Conservation (phyloP, 1,140 invertebrate genomes). For the Bombus superbus region DNA sequence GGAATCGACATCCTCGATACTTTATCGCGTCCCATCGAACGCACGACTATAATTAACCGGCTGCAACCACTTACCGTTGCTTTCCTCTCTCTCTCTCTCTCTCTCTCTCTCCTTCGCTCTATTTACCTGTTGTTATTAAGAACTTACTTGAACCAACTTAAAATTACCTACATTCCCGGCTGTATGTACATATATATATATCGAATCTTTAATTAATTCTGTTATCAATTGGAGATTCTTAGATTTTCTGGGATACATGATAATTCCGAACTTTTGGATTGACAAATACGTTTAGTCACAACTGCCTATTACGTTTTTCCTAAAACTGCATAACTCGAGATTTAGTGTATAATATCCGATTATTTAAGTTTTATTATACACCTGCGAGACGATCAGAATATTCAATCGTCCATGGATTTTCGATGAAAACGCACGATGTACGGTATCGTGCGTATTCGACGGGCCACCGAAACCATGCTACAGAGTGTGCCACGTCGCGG, state of each 20-base stretch:
- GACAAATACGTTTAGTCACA: not conserved
- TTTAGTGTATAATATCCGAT: too few species aligned
- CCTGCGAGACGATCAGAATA: not conserved
- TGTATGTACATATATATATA: too few species aligned
- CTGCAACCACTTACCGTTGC: not conserved
- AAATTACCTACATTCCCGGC: too few species aligned
- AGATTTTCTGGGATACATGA: too few species aligned
- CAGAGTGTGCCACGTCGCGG: not conserved
- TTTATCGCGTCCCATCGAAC: not conserved
- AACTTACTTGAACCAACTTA: not conserved
- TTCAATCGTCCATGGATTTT: not conserved
- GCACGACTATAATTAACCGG: slow-evolving; percentile 7
- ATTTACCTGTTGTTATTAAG: not conserved
- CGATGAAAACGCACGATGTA: not conserved
- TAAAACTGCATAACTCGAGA: not conserved
- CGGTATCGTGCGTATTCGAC: slow-evolving; percentile 11
- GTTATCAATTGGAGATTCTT: too few species aligned
- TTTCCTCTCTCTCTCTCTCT: too few species aligned
- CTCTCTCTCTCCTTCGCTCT: not conserved
- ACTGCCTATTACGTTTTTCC: not conserved
- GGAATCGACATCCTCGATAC: slow-evolving; percentile 5
- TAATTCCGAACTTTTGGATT: too few species aligned
- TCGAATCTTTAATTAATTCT: too few species aligned
- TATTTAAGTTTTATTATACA: not conserved
- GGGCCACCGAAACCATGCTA: slow-evolving; percentile 11